Conservation (phyloP, 2,888 invertebrate genomes). For the Ephialtes manifestator region DNA sequence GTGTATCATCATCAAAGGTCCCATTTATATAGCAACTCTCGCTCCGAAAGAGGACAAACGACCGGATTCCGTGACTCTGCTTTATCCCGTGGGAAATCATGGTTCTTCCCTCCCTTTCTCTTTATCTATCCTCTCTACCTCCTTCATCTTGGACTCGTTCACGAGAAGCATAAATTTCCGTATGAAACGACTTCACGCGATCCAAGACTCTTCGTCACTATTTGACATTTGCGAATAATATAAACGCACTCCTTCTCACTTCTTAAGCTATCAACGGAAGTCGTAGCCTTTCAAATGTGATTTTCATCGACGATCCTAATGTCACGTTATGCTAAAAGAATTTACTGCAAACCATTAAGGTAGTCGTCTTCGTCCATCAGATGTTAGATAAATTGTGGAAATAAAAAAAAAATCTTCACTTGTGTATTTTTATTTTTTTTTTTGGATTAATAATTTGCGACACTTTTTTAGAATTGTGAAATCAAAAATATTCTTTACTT, state of each 20-base stretch:
- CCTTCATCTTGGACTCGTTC: conserved; percentile 5
- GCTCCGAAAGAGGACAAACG: conserved; percentile 64
- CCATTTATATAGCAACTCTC: conserved; percentile 6
- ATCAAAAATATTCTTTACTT: too few species aligned
- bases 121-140: conserved; percentile 1
- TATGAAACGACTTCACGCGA: conserved; percentile 13
- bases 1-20: conserved; percentile 26
- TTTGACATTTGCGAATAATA: conserved; percentile 49
- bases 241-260: conserved; percentile 38
- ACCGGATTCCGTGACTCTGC: conserved; percentile 72
- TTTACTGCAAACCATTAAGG: too few species aligned
- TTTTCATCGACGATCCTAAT: conserved; percentile 37
- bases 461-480: too few species aligned
- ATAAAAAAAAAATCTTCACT: too few species aligned
- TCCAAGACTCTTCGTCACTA: conserved; percentile 40
- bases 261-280: background rate
- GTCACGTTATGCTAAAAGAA: conserved; percentile 38
- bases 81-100: conserved; percentile 70
- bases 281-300: conserved; percentile 43
- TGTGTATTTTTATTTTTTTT: too few species aligned
- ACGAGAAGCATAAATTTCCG: conserved; percentile 49
- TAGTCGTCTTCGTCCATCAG: too few species aligned
- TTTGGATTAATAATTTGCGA: too few species aligned
- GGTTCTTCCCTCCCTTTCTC: conserved; percentile 44
- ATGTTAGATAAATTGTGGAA: too few species aligned